A percentile compares a stretch with the other conserved stretches of the same genome.
phyloP scores from a whole-genome alignment of 2,113 vertebrate species.

The Astur gentilis region DNA sequence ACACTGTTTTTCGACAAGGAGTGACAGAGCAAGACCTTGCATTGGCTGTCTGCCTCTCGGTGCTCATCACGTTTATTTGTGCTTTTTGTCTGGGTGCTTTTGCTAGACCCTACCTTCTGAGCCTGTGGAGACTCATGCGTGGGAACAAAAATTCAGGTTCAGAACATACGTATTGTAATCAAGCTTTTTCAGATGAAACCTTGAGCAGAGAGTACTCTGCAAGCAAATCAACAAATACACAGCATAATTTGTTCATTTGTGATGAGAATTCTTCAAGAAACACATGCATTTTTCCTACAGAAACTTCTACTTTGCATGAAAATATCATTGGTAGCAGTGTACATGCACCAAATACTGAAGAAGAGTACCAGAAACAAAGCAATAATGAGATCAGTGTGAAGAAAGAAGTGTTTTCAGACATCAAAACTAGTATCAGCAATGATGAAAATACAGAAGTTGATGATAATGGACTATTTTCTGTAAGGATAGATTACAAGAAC shows the following conservation, averaged over 20 bases:
- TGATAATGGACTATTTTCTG: background rate
- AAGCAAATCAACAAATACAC: background rate
- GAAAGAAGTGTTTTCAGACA: background rate
- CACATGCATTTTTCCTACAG: background rate
- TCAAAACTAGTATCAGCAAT: background rate
- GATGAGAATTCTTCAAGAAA: background rate
- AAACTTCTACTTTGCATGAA: background rate
- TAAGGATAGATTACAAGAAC: background rate
- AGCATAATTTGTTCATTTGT: background rate
- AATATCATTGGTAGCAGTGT: background rate
- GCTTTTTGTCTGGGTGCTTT: constrained; percentile 86
- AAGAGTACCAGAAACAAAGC: background rate
- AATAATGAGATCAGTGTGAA: too few species aligned
- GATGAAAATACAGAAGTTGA: background rate
- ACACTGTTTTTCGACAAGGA: background rate
- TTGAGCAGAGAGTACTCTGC: background rate
- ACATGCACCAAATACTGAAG: background rate
- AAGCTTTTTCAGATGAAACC: constrained; percentile 65
- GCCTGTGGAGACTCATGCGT: constrained; percentile 63
- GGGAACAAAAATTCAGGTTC: constrained; percentile 2
- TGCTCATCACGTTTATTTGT: constrained; percentile 82
- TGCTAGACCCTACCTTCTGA: constrained; percentile 77
- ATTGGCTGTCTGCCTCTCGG: constrained; percentile 81
- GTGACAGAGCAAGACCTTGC: constrained; percentile 47
- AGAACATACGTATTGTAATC: constrained; percentile 69